phyloP scores from a whole-genome alignment of 2,888 invertebrate species.

The Melipona bicolor region DNA sequence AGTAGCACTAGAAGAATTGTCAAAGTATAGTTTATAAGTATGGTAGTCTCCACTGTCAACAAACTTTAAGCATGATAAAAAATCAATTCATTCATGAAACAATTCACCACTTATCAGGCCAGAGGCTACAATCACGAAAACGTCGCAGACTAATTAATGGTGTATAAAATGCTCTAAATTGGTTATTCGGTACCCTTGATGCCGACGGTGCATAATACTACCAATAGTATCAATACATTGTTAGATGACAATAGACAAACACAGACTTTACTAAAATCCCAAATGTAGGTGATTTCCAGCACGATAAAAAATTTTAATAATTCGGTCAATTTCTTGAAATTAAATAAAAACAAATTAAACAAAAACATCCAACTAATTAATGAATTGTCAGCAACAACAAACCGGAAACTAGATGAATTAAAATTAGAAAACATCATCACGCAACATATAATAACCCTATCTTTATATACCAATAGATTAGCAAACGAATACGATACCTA shows the following conservation, averaged over 20 bases:
- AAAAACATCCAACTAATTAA: background rate
- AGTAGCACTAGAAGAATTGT: background rate
- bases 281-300: no score
- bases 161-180: no score
- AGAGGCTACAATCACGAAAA: no score
- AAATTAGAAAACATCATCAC: background rate
- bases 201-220: no score
- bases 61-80: no score
- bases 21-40: background rate
- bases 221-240: background rate
- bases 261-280: no score
- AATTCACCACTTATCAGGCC: no score
- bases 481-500: background rate
- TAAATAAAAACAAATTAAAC: constrained; percentile 2
- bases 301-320: constrained; percentile 12
- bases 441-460: background rate
- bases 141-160: background rate
- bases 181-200: no score
- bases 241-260: no score
- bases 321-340: background rate
- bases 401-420: background rate
- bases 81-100: no score
- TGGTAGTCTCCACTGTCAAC: no score
- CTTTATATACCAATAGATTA: background rate
- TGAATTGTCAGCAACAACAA: constrained; percentile 6